Evolutionary conservation across 2,797 vertebrate genomes (phyloP).

Genomic region (Eupleurogrammus muticus): DNA sequence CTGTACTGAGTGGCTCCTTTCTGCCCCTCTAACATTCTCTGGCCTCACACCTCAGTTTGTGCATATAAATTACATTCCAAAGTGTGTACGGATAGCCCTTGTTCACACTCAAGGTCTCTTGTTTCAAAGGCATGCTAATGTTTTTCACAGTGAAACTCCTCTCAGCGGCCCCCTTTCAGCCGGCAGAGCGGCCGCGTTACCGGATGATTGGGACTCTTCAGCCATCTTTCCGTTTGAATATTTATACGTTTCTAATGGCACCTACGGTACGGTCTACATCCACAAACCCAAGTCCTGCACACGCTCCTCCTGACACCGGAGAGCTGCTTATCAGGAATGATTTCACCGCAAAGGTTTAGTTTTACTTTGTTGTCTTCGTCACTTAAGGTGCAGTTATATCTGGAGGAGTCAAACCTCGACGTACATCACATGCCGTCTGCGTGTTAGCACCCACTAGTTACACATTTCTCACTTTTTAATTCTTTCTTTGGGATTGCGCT

Average conservation of each 20-base stretch:
- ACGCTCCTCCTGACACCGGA: neutral
- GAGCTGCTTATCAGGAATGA: neutral
- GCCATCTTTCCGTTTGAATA: slow-evolving; percentile 67
- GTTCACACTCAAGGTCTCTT: slow-evolving; percentile 78
- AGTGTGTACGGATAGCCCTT: slow-evolving; percentile 77
- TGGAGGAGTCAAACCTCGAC: slow-evolving; percentile 10
- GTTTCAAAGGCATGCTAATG: slow-evolving; percentile 84
- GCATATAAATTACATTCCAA: slow-evolving; percentile 83
- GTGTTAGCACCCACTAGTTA: slow-evolving; percentile 31
- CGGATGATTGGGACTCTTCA: slow-evolving; percentile 79
- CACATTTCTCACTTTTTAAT: slow-evolving; percentile 48
- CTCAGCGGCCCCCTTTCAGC: slow-evolving; percentile 72
- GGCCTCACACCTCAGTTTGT: slow-evolving; percentile 75
- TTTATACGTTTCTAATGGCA: slow-evolving; percentile 68
- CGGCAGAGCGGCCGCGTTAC: slow-evolving; percentile 73
- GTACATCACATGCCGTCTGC: slow-evolving; percentile 17
- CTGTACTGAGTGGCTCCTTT: slow-evolving; percentile 68
- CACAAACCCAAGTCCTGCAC: slow-evolving; percentile 42
- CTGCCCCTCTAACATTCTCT: slow-evolving; percentile 68
- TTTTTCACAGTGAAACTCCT: slow-evolving; percentile 68
- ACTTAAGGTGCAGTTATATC: neutral
- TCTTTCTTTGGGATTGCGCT: slow-evolving; percentile 40
- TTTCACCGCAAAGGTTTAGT: neutral
- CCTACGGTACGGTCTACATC: neutral
- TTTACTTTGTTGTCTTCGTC: slow-evolving; percentile 8